These are phyloP conservation scores for Alosa sapidissima DNA, from an alignment of 2,797 vertebrate genomes.

Conservation along the genomic window DNA sequence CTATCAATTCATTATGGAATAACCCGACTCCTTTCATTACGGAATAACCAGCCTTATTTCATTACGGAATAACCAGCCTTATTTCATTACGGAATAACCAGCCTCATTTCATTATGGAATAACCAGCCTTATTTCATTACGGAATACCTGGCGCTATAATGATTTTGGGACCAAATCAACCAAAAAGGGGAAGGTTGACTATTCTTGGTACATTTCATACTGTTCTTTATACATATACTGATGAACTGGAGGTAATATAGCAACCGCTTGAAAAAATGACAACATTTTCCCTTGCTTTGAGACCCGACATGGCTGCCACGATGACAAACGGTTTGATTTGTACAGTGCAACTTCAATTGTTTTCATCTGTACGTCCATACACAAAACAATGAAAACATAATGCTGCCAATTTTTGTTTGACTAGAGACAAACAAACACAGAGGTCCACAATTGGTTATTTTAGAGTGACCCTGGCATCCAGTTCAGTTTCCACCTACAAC, in stretches of 20 bases:
- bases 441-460: conserved; percentile 72
- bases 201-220: neutral
- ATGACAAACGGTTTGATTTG: neutral
- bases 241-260: conserved; percentile 31
- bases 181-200: neutral
- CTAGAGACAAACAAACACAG: conserved; percentile 66
- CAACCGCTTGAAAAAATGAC: conserved; percentile 58
- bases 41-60: neutral
- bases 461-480: conserved; percentile 85
- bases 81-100: neutral
- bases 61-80: neutral
- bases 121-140: neutral
- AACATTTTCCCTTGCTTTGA: conserved; percentile 57
- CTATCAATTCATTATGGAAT: neutral
- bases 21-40: neutral
- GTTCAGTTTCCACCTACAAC: conserved; percentile 78
- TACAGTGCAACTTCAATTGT: conserved; percentile 20
- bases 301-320: conserved; percentile 74
- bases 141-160: neutral
- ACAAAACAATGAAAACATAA: conserved; percentile 46
- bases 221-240: neutral
- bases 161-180: neutral
- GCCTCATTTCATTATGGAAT: neutral
- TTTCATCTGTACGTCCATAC: conserved; percentile 47
- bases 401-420: conserved; percentile 48